Conservation (phyloP, 2,888 invertebrate genomes). For the Gari tellinella region DNA sequence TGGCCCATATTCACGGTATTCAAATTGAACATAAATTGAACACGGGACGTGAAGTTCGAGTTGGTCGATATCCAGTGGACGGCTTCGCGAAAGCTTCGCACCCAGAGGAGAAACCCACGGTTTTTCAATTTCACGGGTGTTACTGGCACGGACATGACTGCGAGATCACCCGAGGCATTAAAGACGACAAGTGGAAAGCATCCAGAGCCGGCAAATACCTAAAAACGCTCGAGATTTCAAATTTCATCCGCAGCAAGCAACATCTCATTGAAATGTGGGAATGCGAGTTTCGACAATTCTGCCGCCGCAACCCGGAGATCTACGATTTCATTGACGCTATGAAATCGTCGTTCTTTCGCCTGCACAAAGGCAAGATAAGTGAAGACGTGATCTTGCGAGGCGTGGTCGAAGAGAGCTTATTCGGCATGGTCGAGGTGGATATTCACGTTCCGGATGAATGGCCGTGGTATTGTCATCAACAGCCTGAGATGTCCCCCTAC, state of each 20-base stretch:
- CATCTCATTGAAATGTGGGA: no score
- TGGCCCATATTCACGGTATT: no score
- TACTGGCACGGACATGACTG: no score
- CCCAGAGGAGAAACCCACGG: neutral
- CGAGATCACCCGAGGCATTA: neutral
- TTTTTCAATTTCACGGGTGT: no score
- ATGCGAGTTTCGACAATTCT: no score
- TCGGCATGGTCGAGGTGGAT: constrained; percentile 11
- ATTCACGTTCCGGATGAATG: constrained; percentile 7
- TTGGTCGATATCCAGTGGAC: constrained; percentile 38
- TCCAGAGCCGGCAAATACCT: neutral
- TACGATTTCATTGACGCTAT: no score
- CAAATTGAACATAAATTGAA: constrained; percentile 8
- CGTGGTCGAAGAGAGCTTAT: neutral
- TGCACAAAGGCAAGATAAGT: neutral
- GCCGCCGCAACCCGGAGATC: no score
- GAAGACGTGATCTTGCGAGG: constrained; percentile 6
- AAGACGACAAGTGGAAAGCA: neutral
- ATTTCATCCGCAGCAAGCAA: neutral
- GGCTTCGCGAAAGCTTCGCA: constrained; percentile 6
- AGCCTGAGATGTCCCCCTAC: no score
- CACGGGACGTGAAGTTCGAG: constrained; percentile 21
- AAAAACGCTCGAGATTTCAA: neutral
- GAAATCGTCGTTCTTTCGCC: neutral
- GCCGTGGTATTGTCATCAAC: neutral